These are phyloP conservation scores for Darevskia mixta DNA, from an alignment of 2,797 vertebrate species.

Conservation along the genomic window DNA sequence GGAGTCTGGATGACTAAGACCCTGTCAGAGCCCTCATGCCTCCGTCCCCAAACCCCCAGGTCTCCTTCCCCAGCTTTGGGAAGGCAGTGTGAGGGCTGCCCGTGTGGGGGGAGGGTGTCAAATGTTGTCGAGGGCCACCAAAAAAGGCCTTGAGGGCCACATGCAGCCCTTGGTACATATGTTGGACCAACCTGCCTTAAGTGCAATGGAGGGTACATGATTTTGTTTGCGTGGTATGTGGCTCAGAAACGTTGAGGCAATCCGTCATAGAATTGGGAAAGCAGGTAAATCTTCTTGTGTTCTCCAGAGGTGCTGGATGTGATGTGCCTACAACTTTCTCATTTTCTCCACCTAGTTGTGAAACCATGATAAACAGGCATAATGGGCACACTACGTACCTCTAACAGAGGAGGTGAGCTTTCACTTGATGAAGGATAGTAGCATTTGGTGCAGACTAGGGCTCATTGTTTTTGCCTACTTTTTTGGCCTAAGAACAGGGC, in stretches of 20 bases:
- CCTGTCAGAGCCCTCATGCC: too few relatives aligned
- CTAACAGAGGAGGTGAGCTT: neutral
- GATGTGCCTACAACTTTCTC: neutral
- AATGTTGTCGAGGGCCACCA: too few relatives aligned
- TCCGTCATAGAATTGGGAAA: constrained; percentile 6
- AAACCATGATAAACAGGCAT: neutral
- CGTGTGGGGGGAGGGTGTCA: too few relatives aligned
- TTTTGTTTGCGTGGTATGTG: constrained; percentile 30
- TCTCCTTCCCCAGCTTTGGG: too few relatives aligned
- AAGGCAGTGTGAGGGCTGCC: too few relatives aligned
- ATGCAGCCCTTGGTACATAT: too few relatives aligned
- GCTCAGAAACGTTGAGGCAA: constrained; percentile 42
- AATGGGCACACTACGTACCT: neutral
- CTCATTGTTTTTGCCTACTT: neutral
- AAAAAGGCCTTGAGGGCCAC: too few relatives aligned
- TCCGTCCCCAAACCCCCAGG: too few relatives aligned
- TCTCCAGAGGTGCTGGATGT: constrained; percentile 51
- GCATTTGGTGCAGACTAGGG: neutral
- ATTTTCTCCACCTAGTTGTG: neutral
- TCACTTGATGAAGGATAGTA: constrained; percentile 7
- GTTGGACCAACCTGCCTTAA: neutral
- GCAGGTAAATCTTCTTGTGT: neutral
- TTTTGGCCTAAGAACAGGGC: neutral
- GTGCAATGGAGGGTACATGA: neutral
- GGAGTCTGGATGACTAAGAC: too few relatives aligned